Percentiles rank a stretch among this genome's conserved stretches.
These are phyloP conservation scores for Drosophila longiperda DNA, from an alignment of 2,888 invertebrate genomes.

Conservation along the genomic window DNA sequence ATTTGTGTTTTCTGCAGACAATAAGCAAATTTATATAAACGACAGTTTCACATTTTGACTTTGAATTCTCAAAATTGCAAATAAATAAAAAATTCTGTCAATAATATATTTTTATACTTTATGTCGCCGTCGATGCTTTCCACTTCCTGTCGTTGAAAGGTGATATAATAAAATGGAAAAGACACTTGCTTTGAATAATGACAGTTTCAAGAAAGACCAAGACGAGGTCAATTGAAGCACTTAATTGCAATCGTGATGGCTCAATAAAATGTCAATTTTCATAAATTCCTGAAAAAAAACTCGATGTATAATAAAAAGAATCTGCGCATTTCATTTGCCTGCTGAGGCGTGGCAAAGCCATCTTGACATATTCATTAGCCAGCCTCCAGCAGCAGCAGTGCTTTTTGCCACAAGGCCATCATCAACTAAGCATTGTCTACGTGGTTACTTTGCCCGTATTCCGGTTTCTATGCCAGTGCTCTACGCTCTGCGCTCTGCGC, in stretches of 20 bases:
- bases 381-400: constrained; percentile 22
- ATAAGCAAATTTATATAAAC: background rate
- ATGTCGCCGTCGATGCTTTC: background rate
- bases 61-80: background rate
- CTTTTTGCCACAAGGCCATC: constrained; percentile 43
- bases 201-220: background rate
- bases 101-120: background rate
- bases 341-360: constrained; percentile 43
- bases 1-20: background rate
- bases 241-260: constrained; percentile 67
- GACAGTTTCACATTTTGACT: background rate
- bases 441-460: constrained; percentile 14
- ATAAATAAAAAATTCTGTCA: background rate
- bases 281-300: constrained; percentile 66
- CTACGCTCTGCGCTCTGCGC: constrained; percentile 38
- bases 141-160: background rate
- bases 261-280: constrained; percentile 72
- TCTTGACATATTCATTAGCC: constrained; percentile 73
- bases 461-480: constrained; percentile 23
- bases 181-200: constrained; percentile 1
- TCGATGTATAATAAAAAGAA: constrained; percentile 14
- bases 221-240: constrained; percentile 29
- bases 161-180: background rate
- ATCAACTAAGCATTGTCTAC: constrained; percentile 15
- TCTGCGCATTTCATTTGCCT: constrained; percentile 38